Conservation (phyloP, 1,140 invertebrate genomes). For the Penaeus japonicus region DNA sequence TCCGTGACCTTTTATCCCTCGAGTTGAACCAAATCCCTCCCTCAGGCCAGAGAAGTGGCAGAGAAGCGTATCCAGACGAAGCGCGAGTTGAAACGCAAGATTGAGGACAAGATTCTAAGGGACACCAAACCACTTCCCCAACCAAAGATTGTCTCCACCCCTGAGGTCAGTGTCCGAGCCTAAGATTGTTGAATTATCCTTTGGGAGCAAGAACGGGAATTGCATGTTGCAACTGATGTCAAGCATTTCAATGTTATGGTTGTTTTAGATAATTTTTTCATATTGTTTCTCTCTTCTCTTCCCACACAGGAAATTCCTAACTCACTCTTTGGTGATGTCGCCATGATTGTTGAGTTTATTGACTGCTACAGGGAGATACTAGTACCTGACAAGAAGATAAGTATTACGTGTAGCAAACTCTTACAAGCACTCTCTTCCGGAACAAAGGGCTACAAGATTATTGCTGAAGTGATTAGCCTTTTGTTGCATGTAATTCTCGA, state of each 20-base stretch:
- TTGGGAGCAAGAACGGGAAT: no score
- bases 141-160: conserved; percentile 20
- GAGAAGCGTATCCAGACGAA: conserved; percentile 4
- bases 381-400: conserved; percentile 33
- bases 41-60: conserved; percentile 26
- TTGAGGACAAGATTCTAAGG: conserved; percentile 16
- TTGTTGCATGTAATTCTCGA: conserved; percentile 27
- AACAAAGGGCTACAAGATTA: conserved; percentile 9
- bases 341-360: conserved; percentile 16
- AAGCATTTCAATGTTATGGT: no score
- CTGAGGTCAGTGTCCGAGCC: not conserved
- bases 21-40: no score
- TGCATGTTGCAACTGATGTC: no score
- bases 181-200: no score
- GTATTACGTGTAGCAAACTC: conserved; percentile 30
- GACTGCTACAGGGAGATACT: conserved; percentile 29
- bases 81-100: conserved; percentile 16
- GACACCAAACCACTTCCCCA: conserved; percentile 20
- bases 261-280: not conserved
- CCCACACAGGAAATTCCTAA: conserved; percentile 38
- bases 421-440: conserved; percentile 35
- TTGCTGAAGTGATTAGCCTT: conserved; percentile 33
- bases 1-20: not conserved
- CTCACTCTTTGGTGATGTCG: conserved; percentile 30
- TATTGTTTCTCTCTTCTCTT: not conserved